These are phyloP conservation scores for Lasius fuliginosus DNA, from an alignment of 2,888 invertebrate genomes.

Conservation along the genomic window DNA sequence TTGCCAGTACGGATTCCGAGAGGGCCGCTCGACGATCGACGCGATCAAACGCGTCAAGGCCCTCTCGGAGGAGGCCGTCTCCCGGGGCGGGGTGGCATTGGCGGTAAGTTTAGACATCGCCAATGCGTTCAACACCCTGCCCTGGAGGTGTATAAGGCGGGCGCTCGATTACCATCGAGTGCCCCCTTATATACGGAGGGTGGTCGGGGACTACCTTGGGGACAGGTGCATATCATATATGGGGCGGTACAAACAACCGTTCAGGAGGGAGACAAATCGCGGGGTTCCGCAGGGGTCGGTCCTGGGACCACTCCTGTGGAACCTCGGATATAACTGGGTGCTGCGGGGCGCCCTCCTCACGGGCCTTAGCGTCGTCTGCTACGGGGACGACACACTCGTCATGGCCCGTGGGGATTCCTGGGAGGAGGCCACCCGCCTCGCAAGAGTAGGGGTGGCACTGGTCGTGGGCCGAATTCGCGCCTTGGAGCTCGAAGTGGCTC, in stretches of 20 bases:
- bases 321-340: not conserved
- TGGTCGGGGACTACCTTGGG: not conserved
- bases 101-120: not conserved
- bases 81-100: constrained; percentile 5
- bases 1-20: not conserved
- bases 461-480: not conserved
- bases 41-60: not conserved
- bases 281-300: constrained; percentile 8
- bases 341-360: not conserved
- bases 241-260: too few species aligned
- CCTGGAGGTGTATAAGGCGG: not conserved
- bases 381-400: not conserved
- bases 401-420: not conserved
- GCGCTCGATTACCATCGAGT: not conserved
- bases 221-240: not conserved
- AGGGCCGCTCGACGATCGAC: not conserved
- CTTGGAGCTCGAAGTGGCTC: not conserved
- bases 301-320: not conserved
- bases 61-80: not conserved
- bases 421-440: too few species aligned
- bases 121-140: not conserved
- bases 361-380: not conserved
- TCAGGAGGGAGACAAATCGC: too few species aligned
- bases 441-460: not conserved
- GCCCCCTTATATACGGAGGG: not conserved